Evolutionary conservation across 2,113 vertebrate species (phyloP).

Genomic region (Anthoscopus minutus): DNA sequence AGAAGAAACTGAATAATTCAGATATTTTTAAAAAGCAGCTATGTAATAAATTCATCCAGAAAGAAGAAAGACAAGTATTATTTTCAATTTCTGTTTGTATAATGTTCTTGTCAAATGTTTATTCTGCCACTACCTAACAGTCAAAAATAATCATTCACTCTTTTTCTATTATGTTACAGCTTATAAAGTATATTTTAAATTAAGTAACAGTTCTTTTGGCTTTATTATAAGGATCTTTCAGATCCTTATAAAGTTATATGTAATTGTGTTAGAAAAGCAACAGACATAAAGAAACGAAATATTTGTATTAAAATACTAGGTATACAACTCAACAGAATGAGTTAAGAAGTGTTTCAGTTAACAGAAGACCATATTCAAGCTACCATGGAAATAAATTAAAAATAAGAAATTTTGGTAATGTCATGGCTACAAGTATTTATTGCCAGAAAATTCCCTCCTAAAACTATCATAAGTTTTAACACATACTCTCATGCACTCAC

Average conservation of each 20-base stretch:
- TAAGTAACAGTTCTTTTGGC: not conserved
- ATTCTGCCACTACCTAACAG: not conserved
- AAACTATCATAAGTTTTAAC: not conserved
- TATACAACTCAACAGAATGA: not conserved
- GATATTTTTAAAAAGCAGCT: not conserved
- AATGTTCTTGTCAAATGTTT: not conserved
- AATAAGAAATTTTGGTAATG: not conserved
- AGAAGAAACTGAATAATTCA: not conserved
- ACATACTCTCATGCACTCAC: not conserved
- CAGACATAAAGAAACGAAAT: not conserved
- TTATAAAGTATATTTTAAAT: not conserved
- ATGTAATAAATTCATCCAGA: not conserved
- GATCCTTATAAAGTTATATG: not conserved
- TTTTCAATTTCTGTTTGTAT: not conserved
- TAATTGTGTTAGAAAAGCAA: not conserved
- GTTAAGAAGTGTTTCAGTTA: not conserved
- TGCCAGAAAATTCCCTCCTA: not conserved
- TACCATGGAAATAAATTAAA: not conserved
- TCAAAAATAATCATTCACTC: not conserved
- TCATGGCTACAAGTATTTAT: not conserved
- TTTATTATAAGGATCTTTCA: not conserved
- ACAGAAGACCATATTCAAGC: not conserved
- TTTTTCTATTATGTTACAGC: not conserved
- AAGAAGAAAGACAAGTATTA: not conserved
- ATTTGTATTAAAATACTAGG: not conserved